Evolutionary conservation across 2,113 vertebrate genomes (phyloP), one percentile per base, ranked within the genome.

Genomic region (Coryphaenoides rupestris): DNA sequence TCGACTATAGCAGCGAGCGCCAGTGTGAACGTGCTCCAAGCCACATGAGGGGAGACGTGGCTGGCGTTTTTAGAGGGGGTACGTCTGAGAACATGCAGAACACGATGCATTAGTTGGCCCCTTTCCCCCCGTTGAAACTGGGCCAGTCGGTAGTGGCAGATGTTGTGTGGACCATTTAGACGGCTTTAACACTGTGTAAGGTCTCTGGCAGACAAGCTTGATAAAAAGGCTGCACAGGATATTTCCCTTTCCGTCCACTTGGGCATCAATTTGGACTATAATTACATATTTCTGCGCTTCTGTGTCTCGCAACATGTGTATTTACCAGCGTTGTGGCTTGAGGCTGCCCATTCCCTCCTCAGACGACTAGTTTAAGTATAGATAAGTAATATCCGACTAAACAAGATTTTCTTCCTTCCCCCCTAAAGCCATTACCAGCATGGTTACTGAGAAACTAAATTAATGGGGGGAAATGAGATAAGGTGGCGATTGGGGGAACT

Each of bases 201-300:
- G 56, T 75, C 66, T 28, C 75, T 70, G 74, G 72, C 73, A 68
- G 73, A 6, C 26, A 50, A 52, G 28, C 24, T 6, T 13, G 33
- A 66, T 68, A 75, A 75, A n/a, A 70, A 74, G 70, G 77, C 63
- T 65, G 49, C 22, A 55, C 60, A 74, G 75, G 71, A 86, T 74
- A 82, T 85, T 84, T 84, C 73, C 59, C 73, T 82, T 86, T 78
- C 61, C 15, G 73, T 79, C 69, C 75, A 73, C 71, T 80, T 82
- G 79, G n/a, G 63, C 46, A 64, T 62, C 68, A 67, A 66, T 74
- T 54, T 19, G 65, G 66, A 66, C 67, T 73, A 26, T 82, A 76
- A 84, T 87, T 78, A 71, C n/a, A n/a, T 23, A 72, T 74, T 78
- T 68, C 62, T 76, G 77, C 52, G 66, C 57, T 54, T 40, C 33